Conservation (phyloP, 1,140 invertebrate species). For the Lutraria rhynchaena region DNA sequence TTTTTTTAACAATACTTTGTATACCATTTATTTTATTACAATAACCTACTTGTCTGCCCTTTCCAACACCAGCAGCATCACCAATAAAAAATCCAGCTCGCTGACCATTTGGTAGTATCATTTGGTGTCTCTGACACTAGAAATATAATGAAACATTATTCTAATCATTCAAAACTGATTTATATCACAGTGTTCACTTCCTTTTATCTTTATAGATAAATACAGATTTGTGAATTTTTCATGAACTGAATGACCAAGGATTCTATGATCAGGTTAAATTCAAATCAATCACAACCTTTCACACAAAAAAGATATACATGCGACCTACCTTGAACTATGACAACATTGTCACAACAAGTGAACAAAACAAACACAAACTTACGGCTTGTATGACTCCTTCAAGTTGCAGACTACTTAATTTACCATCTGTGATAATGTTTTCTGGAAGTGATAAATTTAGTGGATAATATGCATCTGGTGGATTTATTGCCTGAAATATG, state of each 20-base stretch:
- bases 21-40: too few species aligned
- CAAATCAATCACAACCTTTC: too few species aligned
- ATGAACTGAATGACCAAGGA: too few species aligned
- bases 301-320: too few species aligned
- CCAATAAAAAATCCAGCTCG: conserved; percentile 79
- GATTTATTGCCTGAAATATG: conserved; percentile 67
- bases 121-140: conserved; percentile 79
- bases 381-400: conserved; percentile 79
- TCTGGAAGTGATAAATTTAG: conserved; percentile 69
- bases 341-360: too few species aligned
- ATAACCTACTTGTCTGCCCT: conserved; percentile 75
- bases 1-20: too few species aligned
- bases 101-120: conserved; percentile 82
- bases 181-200: too few species aligned
- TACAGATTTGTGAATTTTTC: too few species aligned
- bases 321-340: too few species aligned
- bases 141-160: conserved; percentile 31
- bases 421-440: conserved; percentile 71
- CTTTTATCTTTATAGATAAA: too few species aligned
- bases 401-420: conserved; percentile 79
- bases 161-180: too few species aligned
- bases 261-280: too few species aligned
- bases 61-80: conserved; percentile 80
- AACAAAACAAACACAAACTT: conserved; percentile 68
- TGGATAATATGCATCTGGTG: conserved; percentile 72